Evolutionary conservation across 1,140 invertebrate genomes (phyloP), one percentile per base, ranked within the genome.

Genomic region (Leptinotarsa defecta): DNA sequence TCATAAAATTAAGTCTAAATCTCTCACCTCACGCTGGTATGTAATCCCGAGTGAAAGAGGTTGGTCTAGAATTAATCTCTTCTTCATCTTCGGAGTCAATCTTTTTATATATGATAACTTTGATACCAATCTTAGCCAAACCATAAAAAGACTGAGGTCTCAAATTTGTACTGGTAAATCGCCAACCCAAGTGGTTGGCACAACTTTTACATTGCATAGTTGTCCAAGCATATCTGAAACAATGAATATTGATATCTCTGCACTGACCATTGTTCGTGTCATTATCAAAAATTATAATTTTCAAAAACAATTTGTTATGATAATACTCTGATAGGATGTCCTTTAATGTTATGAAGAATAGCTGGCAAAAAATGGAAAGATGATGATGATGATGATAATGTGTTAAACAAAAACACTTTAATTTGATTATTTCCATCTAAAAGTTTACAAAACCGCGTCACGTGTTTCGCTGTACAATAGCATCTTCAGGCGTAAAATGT

Each of bases 111-210:
- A 74, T 71, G 8, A 78, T 61, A 48, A 84, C 79, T 74, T 83
- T 82, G 78, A 84, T 78, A 80, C 81, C 71, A 83, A 83, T 77
- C 2, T 86, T 83, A 11, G 90, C 90, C 8, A 95, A 85, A 13
- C 93, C 94, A 87, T 90, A 95, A 83, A 95, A 95, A 71, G 87
- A 87, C 63, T 86, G 85, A 3, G 94, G 94, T 73, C 88, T 88
- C 62, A 94, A 84, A 75, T 89, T 86, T 62, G 86, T 87, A 0
- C 92, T 90, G 20, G 90, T 92, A 81, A 95, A 96, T 80, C 89
- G 89, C 94, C 94, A 96, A 1, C 94, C 94, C 74, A 95, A 88
- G 81, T 96, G 94, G 64, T 84, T 86, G 20, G 85, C 80, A 83
- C 94, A 96, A 15, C 83, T 80, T 72, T 85, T 83, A 79, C 94